Base-by-base conservation (phyloP, 1,140 invertebrate genomes). In the Tetragonula clypearis region DNA sequence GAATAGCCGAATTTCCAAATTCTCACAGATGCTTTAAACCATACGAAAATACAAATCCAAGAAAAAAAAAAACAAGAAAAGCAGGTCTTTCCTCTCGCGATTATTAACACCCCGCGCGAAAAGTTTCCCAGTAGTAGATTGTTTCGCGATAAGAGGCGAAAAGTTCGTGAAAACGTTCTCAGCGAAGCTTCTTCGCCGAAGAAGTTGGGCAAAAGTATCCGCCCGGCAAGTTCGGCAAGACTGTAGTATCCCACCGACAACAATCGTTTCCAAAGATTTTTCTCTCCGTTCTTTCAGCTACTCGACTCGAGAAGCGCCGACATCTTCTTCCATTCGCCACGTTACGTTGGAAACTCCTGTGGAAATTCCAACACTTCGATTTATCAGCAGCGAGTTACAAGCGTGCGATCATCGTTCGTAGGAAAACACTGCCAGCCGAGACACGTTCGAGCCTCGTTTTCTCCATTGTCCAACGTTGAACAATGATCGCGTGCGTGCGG, bases 401-500 rank as follows among this genome's bases (percentile, higher is more conserved):
- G 11, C 12, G 60, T 14, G 23, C 12, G 5, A 62, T 62, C 11
- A 0, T 23, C 60, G 23, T n/a, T 62, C n/a, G n/a, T 23, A 4
- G 21, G 23, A 62, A 62, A 62, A 23, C 60, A 23, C 21, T 23
- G 21, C 11, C 23, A 23, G 23, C 23, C 58, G 35, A 35, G 12
- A 23, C 58, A 23, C 58, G 3, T 60, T 60, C 21, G 12, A 21
- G 23, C 23, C 19, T 53, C 15, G n/a, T 53, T 4, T 49, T 12
- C 14, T 1, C 14, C 0, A 68, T 56, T 55, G 19, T n/a, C 19
- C 9, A 41, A 5, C 17, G 60, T 6, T 26, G 72, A 26, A 49
- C 60, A 53, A 79, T 53, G 56, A 77, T 58, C 73, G 81, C 23
- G 49, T 49, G 60, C 30, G 72, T 11, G 72, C 26, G 68, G 69